Conservation (phyloP, 2,113 vertebrate species). For the Quiscalus mexicanus region DNA sequence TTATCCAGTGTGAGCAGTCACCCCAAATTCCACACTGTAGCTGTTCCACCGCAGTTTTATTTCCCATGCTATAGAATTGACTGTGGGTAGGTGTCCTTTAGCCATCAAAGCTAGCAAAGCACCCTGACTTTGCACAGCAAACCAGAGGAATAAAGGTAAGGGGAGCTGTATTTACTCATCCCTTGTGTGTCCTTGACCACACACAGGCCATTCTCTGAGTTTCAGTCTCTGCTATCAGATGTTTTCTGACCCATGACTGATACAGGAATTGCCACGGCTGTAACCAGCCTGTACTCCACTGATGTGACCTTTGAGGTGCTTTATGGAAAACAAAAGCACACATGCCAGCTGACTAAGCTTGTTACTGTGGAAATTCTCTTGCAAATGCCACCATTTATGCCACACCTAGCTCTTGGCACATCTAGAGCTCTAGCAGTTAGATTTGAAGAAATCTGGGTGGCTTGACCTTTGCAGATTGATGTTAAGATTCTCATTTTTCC, state of each 20-base stretch:
- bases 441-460: not conserved
- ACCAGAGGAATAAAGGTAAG: not conserved
- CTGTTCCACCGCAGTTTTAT: not conserved
- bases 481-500: not conserved
- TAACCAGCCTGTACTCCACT: not conserved
- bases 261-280: not conserved
- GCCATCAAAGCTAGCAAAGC: not conserved
- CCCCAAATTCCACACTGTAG: not conserved
- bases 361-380: not conserved
- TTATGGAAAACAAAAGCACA: not conserved
- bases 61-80: not conserved
- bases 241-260: not conserved
- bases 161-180: not conserved
- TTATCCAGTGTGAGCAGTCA: not conserved
- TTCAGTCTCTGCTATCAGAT: not conserved
- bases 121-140: not conserved
- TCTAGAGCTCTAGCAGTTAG: not conserved
- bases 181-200: not conserved
- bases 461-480: not conserved
- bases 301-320: not conserved
- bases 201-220: not conserved
- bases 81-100: not conserved
- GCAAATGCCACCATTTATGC: not conserved
- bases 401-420: not conserved
- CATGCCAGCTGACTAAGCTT: not conserved